These are phyloP conservation scores for Cyrtonyx montezumae DNA, from an alignment of 2,113 vertebrate species.

Conservation along the genomic window DNA sequence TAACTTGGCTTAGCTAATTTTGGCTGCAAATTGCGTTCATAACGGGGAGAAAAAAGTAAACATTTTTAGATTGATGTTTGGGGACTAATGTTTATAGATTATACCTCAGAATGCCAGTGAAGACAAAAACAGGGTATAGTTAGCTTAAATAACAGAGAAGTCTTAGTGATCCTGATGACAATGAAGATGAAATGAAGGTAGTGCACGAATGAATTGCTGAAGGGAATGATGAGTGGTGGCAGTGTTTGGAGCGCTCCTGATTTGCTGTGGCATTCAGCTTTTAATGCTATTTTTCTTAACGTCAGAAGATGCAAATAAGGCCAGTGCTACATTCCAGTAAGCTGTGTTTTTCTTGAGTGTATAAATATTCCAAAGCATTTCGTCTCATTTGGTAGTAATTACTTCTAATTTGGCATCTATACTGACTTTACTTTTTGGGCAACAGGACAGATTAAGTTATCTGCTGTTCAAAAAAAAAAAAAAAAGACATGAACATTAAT, in stretches of 20 bases:
- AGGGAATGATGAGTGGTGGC: neutral
- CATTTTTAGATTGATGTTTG: constrained; percentile 16
- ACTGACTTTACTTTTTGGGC: neutral
- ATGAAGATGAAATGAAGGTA: constrained; percentile 19
- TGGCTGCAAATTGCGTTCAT: constrained; percentile 31
- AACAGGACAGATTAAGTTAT: neutral
- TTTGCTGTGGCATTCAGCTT: neutral
- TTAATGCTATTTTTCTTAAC: constrained; percentile 16
- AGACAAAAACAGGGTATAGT: constrained; percentile 69
- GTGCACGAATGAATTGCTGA: neutral
- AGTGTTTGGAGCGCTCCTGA: neutral
- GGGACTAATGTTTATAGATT: neutral
- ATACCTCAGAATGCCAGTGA: constrained; percentile 71
- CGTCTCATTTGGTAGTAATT: neutral
- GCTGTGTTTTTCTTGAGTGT: neutral
- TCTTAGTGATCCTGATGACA: neutral
- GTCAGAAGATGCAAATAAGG: neutral
- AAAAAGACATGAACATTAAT: neutral
- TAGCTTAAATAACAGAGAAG: neutral
- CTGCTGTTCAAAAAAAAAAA: neutral
- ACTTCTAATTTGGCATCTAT: neutral
- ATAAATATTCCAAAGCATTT: neutral
- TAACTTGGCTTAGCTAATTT: constrained; percentile 54
- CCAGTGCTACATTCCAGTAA: neutral
- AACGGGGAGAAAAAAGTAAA: constrained; percentile 39